Evolutionary conservation across 2,888 invertebrate species (phyloP).

Genomic region (Heliconius cydno): DNA sequence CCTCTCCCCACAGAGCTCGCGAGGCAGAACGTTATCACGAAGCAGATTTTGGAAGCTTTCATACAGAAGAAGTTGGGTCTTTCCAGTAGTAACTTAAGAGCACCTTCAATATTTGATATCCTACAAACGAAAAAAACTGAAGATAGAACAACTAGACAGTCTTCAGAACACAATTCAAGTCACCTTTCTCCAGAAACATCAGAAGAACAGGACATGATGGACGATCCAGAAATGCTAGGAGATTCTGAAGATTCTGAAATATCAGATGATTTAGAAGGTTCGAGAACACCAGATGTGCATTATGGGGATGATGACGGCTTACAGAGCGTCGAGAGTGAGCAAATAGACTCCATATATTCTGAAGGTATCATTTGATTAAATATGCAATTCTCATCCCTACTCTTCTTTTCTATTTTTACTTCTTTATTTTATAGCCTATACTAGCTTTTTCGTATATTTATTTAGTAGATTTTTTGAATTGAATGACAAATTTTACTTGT

Average conservation of each 20-base stretch:
- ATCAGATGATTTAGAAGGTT: constrained; percentile 52
- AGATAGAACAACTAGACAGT: constrained; percentile 56
- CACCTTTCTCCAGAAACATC: constrained; percentile 45
- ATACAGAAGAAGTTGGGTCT: constrained; percentile 88
- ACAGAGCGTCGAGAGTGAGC: constrained; percentile 89
- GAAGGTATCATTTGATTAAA: constrained; percentile 65
- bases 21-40: constrained; percentile 89
- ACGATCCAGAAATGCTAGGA: constrained; percentile 42
- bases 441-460: background rate
- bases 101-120: constrained; percentile 86
- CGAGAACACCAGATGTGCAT: constrained; percentile 55
- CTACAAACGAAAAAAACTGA: constrained; percentile 78
- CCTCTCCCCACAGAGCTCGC: constrained; percentile 85
- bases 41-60: constrained; percentile 89
- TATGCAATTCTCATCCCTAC: background rate
- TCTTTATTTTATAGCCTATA: background rate
- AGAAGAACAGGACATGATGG: constrained; percentile 47
- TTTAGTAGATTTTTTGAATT: background rate
- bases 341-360: constrained; percentile 85
- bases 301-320: constrained; percentile 76
- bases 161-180: constrained; percentile 49
- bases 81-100: constrained; percentile 71
- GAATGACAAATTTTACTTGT: background rate
- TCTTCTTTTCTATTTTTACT: constrained; percentile 7
- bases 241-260: constrained; percentile 51